Conservation (phyloP, 2,797 vertebrate genomes). For the Characodon lateralis region DNA sequence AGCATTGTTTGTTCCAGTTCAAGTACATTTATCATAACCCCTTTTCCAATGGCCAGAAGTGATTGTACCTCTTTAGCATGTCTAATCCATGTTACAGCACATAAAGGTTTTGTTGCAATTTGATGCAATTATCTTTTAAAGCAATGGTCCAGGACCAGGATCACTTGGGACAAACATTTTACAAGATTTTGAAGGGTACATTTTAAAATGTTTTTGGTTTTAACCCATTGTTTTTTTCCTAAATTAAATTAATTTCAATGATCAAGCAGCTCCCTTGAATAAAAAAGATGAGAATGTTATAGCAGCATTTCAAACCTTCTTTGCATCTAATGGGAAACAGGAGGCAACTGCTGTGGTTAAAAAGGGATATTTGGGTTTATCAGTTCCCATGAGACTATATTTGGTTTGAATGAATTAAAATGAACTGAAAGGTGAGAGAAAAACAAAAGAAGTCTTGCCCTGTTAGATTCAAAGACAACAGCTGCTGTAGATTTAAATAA, state of each 20-base stretch:
- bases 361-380: not conserved
- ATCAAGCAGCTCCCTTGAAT: not conserved
- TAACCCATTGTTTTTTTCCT: not conserved
- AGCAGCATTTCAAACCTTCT: not conserved
- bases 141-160: not conserved
- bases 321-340: not conserved
- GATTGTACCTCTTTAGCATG: not conserved
- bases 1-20: not conserved
- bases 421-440: not conserved
- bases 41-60: not conserved
- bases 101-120: not conserved
- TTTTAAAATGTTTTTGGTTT: not conserved
- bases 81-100: not conserved
- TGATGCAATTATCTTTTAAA: not conserved
- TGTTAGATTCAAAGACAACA: not conserved
- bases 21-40: not conserved
- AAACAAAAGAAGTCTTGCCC: not conserved
- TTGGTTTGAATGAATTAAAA: not conserved
- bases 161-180: not conserved
- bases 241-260: not conserved
- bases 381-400: not conserved
- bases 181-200: not conserved
- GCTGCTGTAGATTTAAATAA: constrained; percentile 1
- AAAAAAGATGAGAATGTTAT: not conserved
- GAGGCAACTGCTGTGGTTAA: not conserved